Evolutionary conservation across 2,888 invertebrate species (phyloP), one percentile per base, ranked within the genome.

Genomic region (Conistra vaccinii): DNA sequence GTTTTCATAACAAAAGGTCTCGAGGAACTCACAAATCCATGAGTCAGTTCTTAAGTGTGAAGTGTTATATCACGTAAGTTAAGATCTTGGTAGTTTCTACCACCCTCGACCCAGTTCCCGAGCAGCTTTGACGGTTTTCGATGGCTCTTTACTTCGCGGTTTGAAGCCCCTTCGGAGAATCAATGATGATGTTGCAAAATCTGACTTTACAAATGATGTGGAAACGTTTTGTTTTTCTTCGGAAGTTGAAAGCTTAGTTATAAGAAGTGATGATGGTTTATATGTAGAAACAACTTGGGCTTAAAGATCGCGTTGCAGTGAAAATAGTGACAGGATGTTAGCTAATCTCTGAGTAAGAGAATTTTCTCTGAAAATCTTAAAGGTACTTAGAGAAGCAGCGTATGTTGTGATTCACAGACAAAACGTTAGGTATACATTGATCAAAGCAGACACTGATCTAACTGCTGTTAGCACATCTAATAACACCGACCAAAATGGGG

Each of bases 91-190:
- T 83, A 84, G 87, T 89, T 85, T 60, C 82, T 89, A 87, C 81
- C 79, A 84, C 83, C 87, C 92, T 94, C 91, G 94, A 94, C 94
- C 93, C 80, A 91, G 83, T 91, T 94, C 77, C 85, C 61, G 79
- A 78, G 82, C 78, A 70, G 76, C 88, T 88, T 90, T 89, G 88
- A 86, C 83, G 80, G 89, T 84, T 86, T 89, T 89, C 89, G 89
- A 93, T 91, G 90, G 87, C 91, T 83, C 93, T 94, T 87, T n/a
- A 72, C 42, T 62, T 51, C 48, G 61, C 65, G 39, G 20, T 26
- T n/a, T 77, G 35, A 72, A 78, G 68, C 45, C 72, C 48, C 70
- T 78, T 73, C 74, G 57, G 58, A 65, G 63, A 78, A 85, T 81
- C 78, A 83, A 80, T 80, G 78, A 69, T 79, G 83, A 84, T 60